A percentile compares a stretch with the other conserved stretches of the same genome.
phyloP scores from a whole-genome alignment of 1,140 invertebrate species.

The Drosophila littoralis region DNA sequence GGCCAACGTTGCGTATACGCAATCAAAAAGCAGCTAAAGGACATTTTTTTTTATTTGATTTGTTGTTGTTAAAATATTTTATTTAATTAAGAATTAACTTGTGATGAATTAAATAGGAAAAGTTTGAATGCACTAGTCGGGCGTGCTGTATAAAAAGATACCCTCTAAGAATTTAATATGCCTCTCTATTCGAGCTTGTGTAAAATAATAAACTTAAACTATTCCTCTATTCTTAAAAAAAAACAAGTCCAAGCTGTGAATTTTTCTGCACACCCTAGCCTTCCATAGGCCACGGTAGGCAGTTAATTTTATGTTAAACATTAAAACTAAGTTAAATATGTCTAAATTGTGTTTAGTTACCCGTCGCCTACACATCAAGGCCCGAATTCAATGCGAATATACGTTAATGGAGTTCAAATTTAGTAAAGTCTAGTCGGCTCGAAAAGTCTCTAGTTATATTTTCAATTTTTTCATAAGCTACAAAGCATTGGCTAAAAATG shows the following conservation, averaged over 20 bases:
- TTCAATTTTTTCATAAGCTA: background rate
- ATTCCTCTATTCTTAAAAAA: too few species aligned
- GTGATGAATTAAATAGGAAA: background rate
- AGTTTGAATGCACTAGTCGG: background rate
- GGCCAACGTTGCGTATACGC: slow-evolving; percentile 58
- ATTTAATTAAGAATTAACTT: slow-evolving; percentile 10
- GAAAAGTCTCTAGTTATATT: background rate
- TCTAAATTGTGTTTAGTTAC: background rate
- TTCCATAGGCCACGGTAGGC: too few species aligned
- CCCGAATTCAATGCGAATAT: background rate
- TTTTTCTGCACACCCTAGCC: too few species aligned
- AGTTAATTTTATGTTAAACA: too few species aligned
- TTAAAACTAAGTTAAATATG: too few species aligned
- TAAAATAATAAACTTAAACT: too few species aligned
- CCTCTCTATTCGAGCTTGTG: too few species aligned
- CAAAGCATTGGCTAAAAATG: slow-evolving; percentile 17
- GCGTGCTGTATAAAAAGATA: background rate
- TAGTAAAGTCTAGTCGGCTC: background rate
- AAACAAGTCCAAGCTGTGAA: too few species aligned
- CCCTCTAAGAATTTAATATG: background rate
- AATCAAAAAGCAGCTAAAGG: slow-evolving; percentile 17
- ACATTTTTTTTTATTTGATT: slow-evolving; percentile 15
- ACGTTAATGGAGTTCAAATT: background rate
- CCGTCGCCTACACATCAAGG: background rate
- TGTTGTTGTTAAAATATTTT: slow-evolving; percentile 2